Evolutionary conservation across 2,797 vertebrate species (phyloP).

Genomic region (Graptemys geographica): DNA sequence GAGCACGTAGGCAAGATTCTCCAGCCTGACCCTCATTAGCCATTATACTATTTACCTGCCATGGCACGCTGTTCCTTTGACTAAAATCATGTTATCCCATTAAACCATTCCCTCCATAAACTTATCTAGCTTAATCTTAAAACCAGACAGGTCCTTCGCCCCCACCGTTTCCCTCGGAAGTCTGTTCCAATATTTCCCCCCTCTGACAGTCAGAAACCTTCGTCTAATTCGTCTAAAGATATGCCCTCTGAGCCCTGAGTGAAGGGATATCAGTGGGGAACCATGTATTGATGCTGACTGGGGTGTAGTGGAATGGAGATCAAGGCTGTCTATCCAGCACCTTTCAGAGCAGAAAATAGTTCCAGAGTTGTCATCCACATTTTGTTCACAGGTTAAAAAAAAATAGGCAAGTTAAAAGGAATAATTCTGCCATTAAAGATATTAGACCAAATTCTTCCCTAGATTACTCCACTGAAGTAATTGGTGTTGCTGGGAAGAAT

Average conservation of each 20-base stretch:
- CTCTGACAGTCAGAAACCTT: no score
- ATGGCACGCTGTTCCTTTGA: no score
- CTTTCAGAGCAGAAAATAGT: neutral
- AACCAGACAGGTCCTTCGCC: no score
- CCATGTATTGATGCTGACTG: neutral
- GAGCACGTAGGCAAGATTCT: no score
- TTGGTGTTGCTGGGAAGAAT: neutral
- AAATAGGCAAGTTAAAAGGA: neutral
- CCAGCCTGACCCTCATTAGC: no score
- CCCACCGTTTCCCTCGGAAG: no score
- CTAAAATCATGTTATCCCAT: no score
- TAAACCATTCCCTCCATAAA: no score
- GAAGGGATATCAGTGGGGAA: neutral
- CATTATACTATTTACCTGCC: no score
- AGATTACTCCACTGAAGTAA: neutral
- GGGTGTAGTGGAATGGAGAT: neutral
- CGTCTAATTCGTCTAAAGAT: neutral
- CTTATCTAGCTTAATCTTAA: no score
- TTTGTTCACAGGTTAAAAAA: slow-evolving; percentile 24
- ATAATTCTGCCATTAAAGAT: slow-evolving; percentile 26
- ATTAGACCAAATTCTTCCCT: slow-evolving; percentile 32
- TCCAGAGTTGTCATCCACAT: neutral
- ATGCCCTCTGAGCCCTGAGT: neutral
- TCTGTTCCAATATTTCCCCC: no score
- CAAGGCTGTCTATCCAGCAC: neutral